Evolutionary conservation across 2,113 vertebrate genomes (phyloP).

Genomic region (Spilogale gracilis): DNA sequence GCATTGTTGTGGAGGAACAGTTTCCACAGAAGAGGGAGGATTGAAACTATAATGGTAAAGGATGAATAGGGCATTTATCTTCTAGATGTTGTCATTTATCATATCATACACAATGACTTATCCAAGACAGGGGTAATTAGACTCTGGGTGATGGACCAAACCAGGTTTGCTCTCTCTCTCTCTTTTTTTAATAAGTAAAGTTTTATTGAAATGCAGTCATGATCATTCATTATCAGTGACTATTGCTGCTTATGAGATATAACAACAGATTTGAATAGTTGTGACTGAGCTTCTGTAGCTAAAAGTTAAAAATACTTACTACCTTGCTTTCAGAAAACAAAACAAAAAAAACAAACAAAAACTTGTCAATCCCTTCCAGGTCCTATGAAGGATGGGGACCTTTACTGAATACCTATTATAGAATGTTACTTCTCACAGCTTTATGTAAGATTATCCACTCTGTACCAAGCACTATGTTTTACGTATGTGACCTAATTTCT

Average conservation of each 20-base stretch:
- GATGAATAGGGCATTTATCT: neutral
- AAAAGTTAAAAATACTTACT: neutral
- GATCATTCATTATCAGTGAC: neutral
- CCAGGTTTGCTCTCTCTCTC: neutral
- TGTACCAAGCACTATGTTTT: neutral
- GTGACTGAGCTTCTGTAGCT: neutral
- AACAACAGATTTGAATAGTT: neutral
- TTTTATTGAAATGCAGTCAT: neutral
- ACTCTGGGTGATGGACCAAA: neutral
- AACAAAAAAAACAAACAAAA: too few relatives aligned
- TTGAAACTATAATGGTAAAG: neutral
- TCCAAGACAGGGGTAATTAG: neutral
- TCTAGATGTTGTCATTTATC: neutral
- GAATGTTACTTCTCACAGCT: neutral
- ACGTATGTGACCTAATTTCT: neutral
- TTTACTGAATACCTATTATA: neutral
- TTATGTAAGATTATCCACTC: neutral
- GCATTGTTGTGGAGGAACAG: neutral
- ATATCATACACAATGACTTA: neutral
- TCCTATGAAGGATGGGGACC: neutral
- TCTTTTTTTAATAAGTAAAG: neutral
- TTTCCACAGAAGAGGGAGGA: neutral
- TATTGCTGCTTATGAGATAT: neutral
- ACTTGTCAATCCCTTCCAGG: rapidly evolving
- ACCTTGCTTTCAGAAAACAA: neutral